A percentile compares a stretch with the other conserved stretches of the same genome.
phyloP scores from a whole-genome alignment of 2,113 vertebrate genomes.

The Larimichthys polyactis region DNA sequence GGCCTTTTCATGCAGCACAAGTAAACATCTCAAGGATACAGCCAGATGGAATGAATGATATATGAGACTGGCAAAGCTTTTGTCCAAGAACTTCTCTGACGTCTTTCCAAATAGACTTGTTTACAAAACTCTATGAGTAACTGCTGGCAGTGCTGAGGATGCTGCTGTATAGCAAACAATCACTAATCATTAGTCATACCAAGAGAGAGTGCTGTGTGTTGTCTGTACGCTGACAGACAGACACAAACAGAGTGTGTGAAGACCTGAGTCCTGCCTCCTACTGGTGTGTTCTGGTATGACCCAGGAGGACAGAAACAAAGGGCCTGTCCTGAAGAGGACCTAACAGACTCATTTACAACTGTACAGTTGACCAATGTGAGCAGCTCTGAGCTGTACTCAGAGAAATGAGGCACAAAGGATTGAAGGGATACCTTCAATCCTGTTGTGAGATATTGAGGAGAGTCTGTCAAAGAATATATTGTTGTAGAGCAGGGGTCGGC shows the following conservation, averaged over 20 bases:
- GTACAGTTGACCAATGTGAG: no score
- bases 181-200: constrained; percentile 46
- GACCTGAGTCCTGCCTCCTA: constrained; percentile 49
- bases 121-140: constrained; percentile 52
- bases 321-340: neutral
- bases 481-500: no score
- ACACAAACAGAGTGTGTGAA: neutral
- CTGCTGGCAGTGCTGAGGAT: constrained; percentile 35
- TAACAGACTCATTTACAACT: neutral
- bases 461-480: neutral
- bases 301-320: neutral
- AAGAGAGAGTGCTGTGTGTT: constrained; percentile 13
- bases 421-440: neutral
- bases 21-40: constrained; percentile 56
- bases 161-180: constrained; percentile 35
- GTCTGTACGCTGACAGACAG: neutral
- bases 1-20: constrained; percentile 43
- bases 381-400: no score
- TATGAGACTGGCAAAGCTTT: constrained; percentile 46
- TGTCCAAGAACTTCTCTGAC: constrained; percentile 51
- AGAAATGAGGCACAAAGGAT: no score
- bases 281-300: constrained; percentile 57
- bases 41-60: constrained; percentile 58
- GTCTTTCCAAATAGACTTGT: constrained; percentile 55
- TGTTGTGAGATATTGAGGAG: neutral